These are phyloP conservation scores for Oreochromis spilurus DNA, from an alignment of 2,113 vertebrate species.

Conservation along the genomic window DNA sequence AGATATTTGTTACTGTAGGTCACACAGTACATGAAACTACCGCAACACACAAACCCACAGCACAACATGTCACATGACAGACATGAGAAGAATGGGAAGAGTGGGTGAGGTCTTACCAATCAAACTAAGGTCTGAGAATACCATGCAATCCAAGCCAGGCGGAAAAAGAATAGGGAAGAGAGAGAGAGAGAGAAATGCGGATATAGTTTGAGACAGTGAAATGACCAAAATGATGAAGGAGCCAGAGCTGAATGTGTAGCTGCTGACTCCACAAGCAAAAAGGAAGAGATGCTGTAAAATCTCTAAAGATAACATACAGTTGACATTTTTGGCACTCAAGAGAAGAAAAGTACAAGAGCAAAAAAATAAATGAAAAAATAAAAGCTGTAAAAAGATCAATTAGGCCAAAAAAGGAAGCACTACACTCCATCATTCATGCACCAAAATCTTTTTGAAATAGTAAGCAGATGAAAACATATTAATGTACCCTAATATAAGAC, in stretches of 20 bases:
- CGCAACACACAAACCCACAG: constrained; percentile 19
- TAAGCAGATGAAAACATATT: background rate
- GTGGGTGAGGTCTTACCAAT: constrained; percentile 91
- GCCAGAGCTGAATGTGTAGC: constrained; percentile 41
- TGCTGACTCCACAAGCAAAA: constrained; percentile 45
- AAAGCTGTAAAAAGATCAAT: constrained; percentile 42
- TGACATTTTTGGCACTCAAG: background rate
- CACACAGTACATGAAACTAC: constrained; percentile 2
- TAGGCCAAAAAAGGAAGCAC: constrained; percentile 8
- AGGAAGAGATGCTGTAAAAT: constrained; percentile 11
- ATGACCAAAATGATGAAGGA: constrained; percentile 57
- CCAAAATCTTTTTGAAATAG: background rate
- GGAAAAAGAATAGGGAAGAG: constrained; percentile 49
- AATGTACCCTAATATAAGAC: background rate
- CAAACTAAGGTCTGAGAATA: constrained; percentile 96
- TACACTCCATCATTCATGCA: constrained; percentile 38
- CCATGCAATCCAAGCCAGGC: constrained; percentile 91
- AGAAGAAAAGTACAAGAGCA: constrained; percentile 14
- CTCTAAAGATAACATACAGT: background rate
- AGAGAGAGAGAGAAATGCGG: constrained; percentile 53
- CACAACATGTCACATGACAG: constrained; percentile 46
- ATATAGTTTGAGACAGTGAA: constrained; percentile 66
- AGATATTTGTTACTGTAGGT: constrained; percentile 5
- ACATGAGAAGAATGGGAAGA: constrained; percentile 59
- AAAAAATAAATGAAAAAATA: background rate